Conservation (phyloP, 2,797 vertebrate genomes). For the Anguilla megastoma region DNA sequence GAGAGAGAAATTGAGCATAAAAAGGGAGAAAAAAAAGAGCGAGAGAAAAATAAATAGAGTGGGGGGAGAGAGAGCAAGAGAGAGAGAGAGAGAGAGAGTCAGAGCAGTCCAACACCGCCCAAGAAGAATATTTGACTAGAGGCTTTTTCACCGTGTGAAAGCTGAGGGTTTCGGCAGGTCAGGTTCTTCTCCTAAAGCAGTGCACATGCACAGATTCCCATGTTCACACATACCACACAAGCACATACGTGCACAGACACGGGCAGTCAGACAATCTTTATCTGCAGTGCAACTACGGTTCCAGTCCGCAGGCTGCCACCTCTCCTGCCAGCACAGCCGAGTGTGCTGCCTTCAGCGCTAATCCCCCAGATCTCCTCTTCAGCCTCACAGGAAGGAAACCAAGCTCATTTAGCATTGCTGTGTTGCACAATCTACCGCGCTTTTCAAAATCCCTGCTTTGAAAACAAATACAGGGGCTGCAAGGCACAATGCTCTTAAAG, state of each 20-base stretch:
- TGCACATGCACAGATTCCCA: background rate
- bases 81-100: background rate
- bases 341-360: background rate
- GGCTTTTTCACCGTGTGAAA: background rate
- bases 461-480: background rate
- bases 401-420: background rate
- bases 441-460: background rate
- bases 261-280: constrained; percentile 10
- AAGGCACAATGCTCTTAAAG: background rate
- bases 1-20: background rate
- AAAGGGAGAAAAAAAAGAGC: background rate
- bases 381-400: background rate
- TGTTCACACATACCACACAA: constrained; percentile 3
- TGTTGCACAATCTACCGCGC: background rate
- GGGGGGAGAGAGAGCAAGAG: background rate
- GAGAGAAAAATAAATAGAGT: background rate
- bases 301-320: background rate
- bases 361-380: background rate
- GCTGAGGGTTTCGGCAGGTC: background rate
- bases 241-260: constrained; percentile 38
- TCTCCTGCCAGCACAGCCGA: background rate
- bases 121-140: background rate
- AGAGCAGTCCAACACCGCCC: background rate
- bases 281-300: background rate
- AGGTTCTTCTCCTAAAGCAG: background rate